Evolutionary conservation across 2,113 vertebrate genomes (phyloP), one percentile per base, ranked within the genome.

Genomic region (Odocoileus virginianus): DNA sequence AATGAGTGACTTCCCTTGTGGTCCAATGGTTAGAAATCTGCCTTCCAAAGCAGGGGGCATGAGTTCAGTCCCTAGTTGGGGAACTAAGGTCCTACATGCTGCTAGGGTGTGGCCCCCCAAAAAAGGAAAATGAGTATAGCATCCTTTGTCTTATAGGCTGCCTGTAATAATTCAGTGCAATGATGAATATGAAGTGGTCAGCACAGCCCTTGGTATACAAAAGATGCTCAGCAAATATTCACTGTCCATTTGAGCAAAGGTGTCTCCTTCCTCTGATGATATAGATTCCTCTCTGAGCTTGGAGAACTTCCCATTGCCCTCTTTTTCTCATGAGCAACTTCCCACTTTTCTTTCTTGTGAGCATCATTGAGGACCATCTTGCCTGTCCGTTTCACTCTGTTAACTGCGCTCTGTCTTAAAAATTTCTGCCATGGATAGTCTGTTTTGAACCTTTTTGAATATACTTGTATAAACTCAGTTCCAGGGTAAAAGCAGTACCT

Each of bases 181-280:
- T 4, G 6, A 14, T 54, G 25, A 55, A 15, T 5, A n/a, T 1
- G 47, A 28, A 67, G 23, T 2, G 0, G n/a, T 40, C 16, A n/a
- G 85, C 40, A 2, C 28, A 30, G 61, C 15, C 12, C 71, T 79
- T 21, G 40, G 52, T 11, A 17, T 25, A 19, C 8, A 58, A n/a
- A 61, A 27, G 54, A 67, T 15, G 45, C 45, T 30, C 25, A 1
- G 5, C 4, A 47, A 19, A 88, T 11, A 7, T 27, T 10, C 25
- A 25, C 28, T 58, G 5, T 79, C 67, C 28, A 10, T 83, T 50
- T 7, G 5, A 85, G 43, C 43, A 95, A 82, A 40, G 0, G 0
- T 25, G 11, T 25, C 40, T 84, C 55, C 54, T 58, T 33, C 54
- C 79, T 84, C 30, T 1, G 27, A 16, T 54, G 30, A 54, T 9